A percentile compares a stretch with the other conserved stretches of the same genome.
Conservation (phyloP, 1,140 invertebrate species). For the Himalopsyche phryganea region DNA sequence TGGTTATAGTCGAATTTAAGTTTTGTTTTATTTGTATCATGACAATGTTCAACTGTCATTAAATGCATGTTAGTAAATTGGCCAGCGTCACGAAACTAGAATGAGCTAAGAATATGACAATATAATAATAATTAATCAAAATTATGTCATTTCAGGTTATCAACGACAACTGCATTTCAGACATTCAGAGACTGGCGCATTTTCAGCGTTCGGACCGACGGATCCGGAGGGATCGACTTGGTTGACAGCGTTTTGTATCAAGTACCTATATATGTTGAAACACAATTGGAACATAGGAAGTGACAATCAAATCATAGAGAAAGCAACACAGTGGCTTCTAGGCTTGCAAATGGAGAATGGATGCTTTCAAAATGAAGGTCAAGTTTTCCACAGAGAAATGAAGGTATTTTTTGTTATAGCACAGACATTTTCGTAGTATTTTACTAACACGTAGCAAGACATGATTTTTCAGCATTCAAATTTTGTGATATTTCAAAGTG, state of each 20-base stretch:
- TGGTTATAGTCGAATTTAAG: no score
- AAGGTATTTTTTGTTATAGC: constrained; percentile 53
- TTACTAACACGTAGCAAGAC: constrained; percentile 9
- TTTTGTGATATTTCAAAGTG: no score
- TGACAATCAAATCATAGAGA: constrained; percentile 49
- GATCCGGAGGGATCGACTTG: constrained; percentile 70
- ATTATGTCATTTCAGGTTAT: constrained; percentile 55
- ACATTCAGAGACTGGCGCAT: constrained; percentile 68
- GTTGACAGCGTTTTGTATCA: constrained; percentile 79
- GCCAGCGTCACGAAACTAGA: no score
- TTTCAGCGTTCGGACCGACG: constrained; percentile 70
- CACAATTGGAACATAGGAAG: constrained; percentile 29
- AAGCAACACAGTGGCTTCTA: constrained; percentile 69
- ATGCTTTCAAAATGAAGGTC: constrained; percentile 72
- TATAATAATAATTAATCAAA: neutral
- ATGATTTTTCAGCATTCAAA: no score
- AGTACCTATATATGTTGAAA: constrained; percentile 54
- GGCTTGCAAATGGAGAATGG: constrained; percentile 71
- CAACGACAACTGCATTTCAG: constrained; percentile 72
- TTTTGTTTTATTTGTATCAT: no score
- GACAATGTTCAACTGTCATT: no score
- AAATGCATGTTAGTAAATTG: no score
- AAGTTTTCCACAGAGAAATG: constrained; percentile 72
- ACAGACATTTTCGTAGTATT: constrained; percentile 4
- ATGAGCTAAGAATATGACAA: no score